Evolutionary conservation across 2,113 vertebrate species (phyloP).

Genomic region (Caretta caretta): DNA sequence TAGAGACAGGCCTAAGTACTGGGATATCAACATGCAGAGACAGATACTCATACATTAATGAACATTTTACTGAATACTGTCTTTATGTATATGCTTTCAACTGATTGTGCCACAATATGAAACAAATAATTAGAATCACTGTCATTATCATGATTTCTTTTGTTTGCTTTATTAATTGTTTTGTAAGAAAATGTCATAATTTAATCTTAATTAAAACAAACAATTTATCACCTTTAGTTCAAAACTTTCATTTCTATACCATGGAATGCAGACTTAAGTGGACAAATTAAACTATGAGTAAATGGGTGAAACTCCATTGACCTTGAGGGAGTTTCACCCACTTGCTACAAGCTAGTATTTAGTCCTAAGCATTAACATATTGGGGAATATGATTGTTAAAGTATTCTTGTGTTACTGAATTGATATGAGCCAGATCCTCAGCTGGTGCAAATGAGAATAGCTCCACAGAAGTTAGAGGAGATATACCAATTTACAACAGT

Average conservation of each 20-base stretch:
- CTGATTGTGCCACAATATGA: not conserved
- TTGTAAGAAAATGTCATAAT: not conserved
- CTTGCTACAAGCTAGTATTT: not conserved
- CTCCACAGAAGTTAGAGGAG: not conserved
- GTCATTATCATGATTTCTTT: not conserved
- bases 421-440: not conserved
- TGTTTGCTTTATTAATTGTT: not conserved
- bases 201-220: not conserved
- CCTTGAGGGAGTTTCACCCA: not conserved
- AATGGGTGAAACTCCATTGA: not conserved
- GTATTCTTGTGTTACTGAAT: not conserved
- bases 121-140: not conserved
- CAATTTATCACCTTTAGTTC: not conserved
- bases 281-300: not conserved
- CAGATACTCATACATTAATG: not conserved
- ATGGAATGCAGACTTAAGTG: not conserved
- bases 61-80: conserved; percentile 19
- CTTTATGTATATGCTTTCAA: not conserved
- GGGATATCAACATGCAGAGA: not conserved
- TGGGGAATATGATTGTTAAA: not conserved
- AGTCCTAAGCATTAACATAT: not conserved
- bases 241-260: not conserved
- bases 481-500: not conserved
- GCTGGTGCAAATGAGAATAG: not conserved
- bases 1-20: not conserved